A percentile compares a stretch with the other conserved stretches of the same genome.
phyloP scores from a whole-genome alignment of 2,888 invertebrate genomes.

The Eumerus sabulonum region DNA sequence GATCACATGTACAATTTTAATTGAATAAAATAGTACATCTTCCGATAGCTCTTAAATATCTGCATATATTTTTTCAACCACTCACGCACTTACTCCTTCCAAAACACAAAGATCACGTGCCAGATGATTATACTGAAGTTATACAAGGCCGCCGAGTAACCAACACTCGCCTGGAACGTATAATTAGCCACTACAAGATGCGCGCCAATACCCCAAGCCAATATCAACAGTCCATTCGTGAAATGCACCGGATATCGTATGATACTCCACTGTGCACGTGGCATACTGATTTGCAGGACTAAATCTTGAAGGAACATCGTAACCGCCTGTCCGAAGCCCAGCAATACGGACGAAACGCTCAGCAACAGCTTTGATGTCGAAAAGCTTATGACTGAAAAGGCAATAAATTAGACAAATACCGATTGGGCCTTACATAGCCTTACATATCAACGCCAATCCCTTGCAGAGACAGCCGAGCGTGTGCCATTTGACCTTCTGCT shows the following conservation, averaged over 20 bases:
- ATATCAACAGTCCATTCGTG: constrained; percentile 76
- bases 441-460: constrained; percentile 76
- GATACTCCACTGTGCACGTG: constrained; percentile 76
- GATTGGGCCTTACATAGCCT: constrained; percentile 61
- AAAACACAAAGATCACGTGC: constrained; percentile 76
- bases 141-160: constrained; percentile 75
- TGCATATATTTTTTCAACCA: constrained; percentile 1
- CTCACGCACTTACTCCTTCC: constrained; percentile 66
- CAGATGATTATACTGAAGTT: constrained; percentile 74
- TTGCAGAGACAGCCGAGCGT: constrained; percentile 77
- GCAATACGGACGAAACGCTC: constrained; percentile 77
- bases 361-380: constrained; percentile 77
- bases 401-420: neutral
- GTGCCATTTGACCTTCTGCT: constrained; percentile 77
- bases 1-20: too few relatives aligned
- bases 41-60: neutral
- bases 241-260: constrained; percentile 76
- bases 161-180: constrained; percentile 77
- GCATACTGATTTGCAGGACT: constrained; percentile 77
- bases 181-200: constrained; percentile 76
- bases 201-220: constrained; percentile 76
- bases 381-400: constrained; percentile 75
- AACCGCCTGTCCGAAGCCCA: constrained; percentile 78
- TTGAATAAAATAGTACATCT: too few relatives aligned
- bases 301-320: constrained; percentile 77